phyloP scores from a whole-genome alignment of 37 sponge, comb jelly and placozoan species.

The Spongilla lacustris region DNA sequence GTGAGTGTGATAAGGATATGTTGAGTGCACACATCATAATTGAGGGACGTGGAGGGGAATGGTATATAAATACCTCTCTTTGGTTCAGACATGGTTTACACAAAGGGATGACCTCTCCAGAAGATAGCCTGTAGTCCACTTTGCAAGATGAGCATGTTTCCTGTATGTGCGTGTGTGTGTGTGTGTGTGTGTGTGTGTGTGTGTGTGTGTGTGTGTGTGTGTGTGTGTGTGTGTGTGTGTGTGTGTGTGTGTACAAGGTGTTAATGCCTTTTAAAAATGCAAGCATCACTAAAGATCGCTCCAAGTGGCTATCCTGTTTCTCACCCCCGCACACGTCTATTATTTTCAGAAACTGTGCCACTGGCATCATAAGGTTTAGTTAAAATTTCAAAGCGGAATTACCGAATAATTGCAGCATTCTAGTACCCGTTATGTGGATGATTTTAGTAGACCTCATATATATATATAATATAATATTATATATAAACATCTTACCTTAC shows the following conservation, averaged over 20 bases:
- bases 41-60: no score
- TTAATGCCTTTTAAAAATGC: no score
- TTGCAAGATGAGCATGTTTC: slow-evolving; percentile 15
- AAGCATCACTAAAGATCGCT: no score
- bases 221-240: slow-evolving; percentile 22
- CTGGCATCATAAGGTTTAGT: no score
- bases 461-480: no score
- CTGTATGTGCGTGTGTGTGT: slow-evolving; percentile 33
- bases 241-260: not conserved
- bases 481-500: not conserved
- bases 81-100: not conserved
- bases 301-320: no score
- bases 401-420: no score
- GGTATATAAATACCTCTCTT: not conserved
- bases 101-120: not conserved
- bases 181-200: slow-evolving; percentile 15
- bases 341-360: no score
- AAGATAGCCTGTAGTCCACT: not conserved
- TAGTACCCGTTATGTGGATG: no score
- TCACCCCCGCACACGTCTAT: no score
- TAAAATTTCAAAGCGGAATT: no score
- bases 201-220: slow-evolving; percentile 14
- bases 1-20: not conserved
- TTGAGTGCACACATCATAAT: not conserved
- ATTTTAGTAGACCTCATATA: no score